These are phyloP conservation scores for Ptychadena robeensis DNA, from an alignment of 2,797 vertebrate species.

Conservation along the genomic window DNA sequence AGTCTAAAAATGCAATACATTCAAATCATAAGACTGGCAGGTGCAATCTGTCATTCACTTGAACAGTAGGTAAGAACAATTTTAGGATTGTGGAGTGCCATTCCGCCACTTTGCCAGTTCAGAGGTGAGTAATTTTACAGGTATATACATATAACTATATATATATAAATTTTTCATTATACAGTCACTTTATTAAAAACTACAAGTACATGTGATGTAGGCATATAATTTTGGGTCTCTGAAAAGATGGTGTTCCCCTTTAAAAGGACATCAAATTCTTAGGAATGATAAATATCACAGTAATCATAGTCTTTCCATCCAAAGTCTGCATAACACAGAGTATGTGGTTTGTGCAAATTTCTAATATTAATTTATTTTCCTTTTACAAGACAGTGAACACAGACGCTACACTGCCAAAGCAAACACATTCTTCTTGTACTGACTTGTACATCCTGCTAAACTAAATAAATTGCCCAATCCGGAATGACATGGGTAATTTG, in stretches of 20 bases:
- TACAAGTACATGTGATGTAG: too few relatives aligned
- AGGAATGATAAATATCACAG: not conserved
- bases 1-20: too few relatives aligned
- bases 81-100: too few relatives aligned
- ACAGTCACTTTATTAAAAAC: too few relatives aligned
- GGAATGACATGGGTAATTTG: conserved; percentile 54
- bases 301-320: not conserved
- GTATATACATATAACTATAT: too few relatives aligned
- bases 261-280: not conserved
- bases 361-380: not conserved
- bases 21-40: too few relatives aligned
- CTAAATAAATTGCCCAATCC: conserved; percentile 43
- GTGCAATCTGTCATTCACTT: too few relatives aligned
- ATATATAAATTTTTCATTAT: too few relatives aligned
- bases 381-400: not conserved
- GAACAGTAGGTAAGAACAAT: too few relatives aligned
- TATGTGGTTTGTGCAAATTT: not conserved
- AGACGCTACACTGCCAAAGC: conserved; percentile 2
- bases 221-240: not conserved
- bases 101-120: too few relatives aligned
- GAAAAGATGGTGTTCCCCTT: not conserved
- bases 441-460: conserved; percentile 36
- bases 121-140: too few relatives aligned
- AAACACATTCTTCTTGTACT: conserved; percentile 25
- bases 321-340: not conserved